These are phyloP conservation scores for Euzetes globulus DNA, from an alignment of 2,888 invertebrate genomes.

Conservation along the genomic window DNA sequence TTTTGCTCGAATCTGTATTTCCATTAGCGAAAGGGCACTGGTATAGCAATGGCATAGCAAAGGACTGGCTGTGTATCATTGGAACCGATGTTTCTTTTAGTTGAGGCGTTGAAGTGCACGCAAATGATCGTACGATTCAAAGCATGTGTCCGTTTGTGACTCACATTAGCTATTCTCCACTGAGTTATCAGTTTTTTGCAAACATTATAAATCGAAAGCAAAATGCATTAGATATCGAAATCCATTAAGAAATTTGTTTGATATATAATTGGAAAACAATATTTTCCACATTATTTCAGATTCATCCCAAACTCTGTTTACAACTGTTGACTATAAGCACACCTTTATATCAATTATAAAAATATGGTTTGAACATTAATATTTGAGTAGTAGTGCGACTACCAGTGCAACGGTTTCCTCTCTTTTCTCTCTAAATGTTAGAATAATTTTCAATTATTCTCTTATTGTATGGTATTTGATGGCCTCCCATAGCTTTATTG, in stretches of 20 bases:
- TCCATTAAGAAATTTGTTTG: not conserved
- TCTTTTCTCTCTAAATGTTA: not conserved
- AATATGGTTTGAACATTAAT: not conserved
- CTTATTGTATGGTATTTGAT: not conserved
- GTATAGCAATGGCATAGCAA: not conserved
- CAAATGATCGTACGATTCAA: not conserved
- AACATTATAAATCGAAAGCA: not conserved
- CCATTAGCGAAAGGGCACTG: constrained; percentile 10
- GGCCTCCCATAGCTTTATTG: constrained; percentile 13
- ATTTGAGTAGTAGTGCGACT: not conserved
- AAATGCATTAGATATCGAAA: not conserved
- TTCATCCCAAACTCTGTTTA: too few species aligned
- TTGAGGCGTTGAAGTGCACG: constrained; percentile 20
- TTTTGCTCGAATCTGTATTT: constrained; percentile 15
- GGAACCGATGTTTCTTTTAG: constrained; percentile 13
- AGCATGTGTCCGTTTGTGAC: not conserved
- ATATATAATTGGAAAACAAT: not conserved
- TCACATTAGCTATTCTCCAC: not conserved
- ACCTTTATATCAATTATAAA: not conserved
- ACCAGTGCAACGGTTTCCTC: constrained; percentile 9
- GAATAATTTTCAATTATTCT: constrained; percentile 18
- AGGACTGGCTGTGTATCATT: not conserved
- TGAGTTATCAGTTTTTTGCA: not conserved
- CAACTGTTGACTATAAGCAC: not conserved
- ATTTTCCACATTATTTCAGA: too few species aligned